Evolutionary conservation across 1,140 invertebrate species (phyloP).

Genomic region (Ceratitis capitata): DNA sequence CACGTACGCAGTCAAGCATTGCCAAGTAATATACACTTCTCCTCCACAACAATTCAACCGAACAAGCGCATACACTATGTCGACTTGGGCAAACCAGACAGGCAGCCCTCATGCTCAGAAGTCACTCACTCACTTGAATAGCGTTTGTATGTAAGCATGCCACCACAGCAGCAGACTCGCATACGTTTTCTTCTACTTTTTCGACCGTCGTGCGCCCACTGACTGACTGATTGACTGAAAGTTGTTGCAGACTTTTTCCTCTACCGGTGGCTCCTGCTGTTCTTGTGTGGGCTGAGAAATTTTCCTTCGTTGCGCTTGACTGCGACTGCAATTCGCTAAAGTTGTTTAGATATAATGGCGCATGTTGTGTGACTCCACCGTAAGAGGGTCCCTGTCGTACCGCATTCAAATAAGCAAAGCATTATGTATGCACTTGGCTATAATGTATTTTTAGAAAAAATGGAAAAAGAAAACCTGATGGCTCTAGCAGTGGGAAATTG

Average conservation of each 20-base stretch:
- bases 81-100: too few relatives aligned
- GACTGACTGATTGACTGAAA: too few relatives aligned
- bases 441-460: too few relatives aligned
- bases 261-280: not conserved
- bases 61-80: too few relatives aligned
- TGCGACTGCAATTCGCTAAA: not conserved
- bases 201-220: not conserved
- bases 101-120: not conserved
- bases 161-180: not conserved
- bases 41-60: slow-evolving; percentile 13
- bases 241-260: too few relatives aligned
- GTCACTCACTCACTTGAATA: not conserved
- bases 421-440: too few relatives aligned
- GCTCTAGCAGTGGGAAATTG: too few relatives aligned
- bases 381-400: not conserved
- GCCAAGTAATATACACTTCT: slow-evolving; percentile 6
- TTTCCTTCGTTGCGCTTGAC: not conserved
- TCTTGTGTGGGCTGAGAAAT: slow-evolving; percentile 6
- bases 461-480: too few relatives aligned
- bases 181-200: not conserved
- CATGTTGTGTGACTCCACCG: not conserved
- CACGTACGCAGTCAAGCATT: not conserved
- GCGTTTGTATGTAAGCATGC: not conserved
- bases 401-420: too few relatives aligned
- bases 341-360: not conserved